Conservation (phyloP, 2,113 vertebrate species). For the Etheostoma cragini region DNA sequence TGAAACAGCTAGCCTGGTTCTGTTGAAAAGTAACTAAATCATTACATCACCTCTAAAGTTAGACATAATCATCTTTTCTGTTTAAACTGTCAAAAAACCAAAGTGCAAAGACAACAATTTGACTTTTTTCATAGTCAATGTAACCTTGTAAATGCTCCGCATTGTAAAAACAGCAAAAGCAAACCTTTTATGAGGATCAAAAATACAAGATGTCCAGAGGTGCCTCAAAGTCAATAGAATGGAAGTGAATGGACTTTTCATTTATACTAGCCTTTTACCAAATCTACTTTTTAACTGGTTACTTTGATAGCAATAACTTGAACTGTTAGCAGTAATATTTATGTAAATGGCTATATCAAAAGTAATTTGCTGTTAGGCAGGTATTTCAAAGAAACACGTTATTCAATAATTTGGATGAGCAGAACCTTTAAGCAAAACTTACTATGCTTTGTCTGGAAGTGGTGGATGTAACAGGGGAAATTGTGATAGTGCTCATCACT, state of each 20-base stretch:
- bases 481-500: conserved; percentile 95
- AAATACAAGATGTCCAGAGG: neutral
- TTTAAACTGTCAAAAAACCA: neutral
- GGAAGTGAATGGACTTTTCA: neutral
- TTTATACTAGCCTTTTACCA: neutral
- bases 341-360: neutral
- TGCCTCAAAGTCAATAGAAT: neutral
- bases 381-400: neutral
- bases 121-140: neutral
- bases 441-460: conserved; percentile 90
- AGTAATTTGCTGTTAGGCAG: neutral
- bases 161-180: neutral
- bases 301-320: neutral
- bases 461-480: conserved; percentile 90
- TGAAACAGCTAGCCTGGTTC: neutral
- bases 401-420: neutral
- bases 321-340: neutral
- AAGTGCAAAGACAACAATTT: neutral
- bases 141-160: neutral
- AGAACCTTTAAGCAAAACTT: conserved; percentile 62
- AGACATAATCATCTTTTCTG: neutral
- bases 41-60: neutral
- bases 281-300: neutral
- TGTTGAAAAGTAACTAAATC: neutral
- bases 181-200: neutral